Conservation (phyloP, 2,888 invertebrate species). For the Nomada fucata region DNA sequence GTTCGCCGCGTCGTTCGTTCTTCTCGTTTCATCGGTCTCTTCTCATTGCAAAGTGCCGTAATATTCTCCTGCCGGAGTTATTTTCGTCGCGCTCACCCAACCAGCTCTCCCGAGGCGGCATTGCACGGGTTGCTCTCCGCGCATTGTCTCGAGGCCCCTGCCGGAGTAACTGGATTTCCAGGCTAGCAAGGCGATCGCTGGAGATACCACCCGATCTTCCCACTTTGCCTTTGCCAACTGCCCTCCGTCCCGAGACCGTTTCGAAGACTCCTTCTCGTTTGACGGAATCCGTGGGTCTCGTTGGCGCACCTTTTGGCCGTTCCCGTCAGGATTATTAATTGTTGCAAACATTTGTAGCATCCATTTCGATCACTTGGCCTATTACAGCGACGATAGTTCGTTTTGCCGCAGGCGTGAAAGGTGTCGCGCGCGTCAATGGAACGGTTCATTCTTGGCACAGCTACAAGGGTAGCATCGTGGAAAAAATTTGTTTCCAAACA, state of each 20-base stretch:
- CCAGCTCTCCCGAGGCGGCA: constrained; percentile 70
- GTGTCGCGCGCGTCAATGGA: no score
- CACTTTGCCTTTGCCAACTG: constrained; percentile 50
- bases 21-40: constrained; percentile 58
- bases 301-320: not conserved
- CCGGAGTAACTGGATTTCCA: constrained; percentile 72
- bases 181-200: constrained; percentile 68
- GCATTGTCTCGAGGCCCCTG: constrained; percentile 66
- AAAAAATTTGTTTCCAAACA: no score
- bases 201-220: constrained; percentile 58
- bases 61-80: constrained; percentile 75
- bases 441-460: no score
- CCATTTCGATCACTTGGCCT: no score
- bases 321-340: not conserved
- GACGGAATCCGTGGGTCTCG: not conserved
- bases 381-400: no score
- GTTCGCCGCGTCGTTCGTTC: constrained; percentile 18
- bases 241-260: not conserved
- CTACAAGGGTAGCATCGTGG: no score
- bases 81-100: constrained; percentile 73
- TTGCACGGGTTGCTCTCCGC: constrained; percentile 65
- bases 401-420: no score
- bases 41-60: constrained; percentile 74
- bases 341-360: no score
- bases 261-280: not conserved